Conservation (phyloP, 2,888 invertebrate genomes). For the Temnothorax rugatulus region DNA sequence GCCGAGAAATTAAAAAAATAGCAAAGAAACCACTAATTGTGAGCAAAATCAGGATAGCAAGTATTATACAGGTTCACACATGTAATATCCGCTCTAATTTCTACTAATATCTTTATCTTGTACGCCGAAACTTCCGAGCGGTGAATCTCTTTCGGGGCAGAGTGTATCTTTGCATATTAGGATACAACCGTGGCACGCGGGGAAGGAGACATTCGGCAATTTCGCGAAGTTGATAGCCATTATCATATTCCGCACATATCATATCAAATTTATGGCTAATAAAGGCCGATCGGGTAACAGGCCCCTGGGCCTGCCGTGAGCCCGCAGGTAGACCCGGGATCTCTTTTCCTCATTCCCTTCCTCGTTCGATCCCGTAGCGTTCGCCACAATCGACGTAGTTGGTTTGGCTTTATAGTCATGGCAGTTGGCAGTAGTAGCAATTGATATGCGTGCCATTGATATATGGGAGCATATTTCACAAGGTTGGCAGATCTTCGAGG, state of each 20-base stretch:
- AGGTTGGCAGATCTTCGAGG: constrained; percentile 75
- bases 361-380: constrained; percentile 60
- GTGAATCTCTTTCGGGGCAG: neutral
- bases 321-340: constrained; percentile 43
- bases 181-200: neutral
- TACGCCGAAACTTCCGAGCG: neutral
- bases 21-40: neutral
- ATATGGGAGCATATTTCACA: constrained; percentile 79
- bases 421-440: constrained; percentile 80
- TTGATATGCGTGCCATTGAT: constrained; percentile 79
- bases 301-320: constrained; percentile 54
- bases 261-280: constrained; percentile 79
- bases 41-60: neutral
- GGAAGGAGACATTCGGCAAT: constrained; percentile 57
- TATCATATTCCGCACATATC: constrained; percentile 80
- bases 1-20: neutral
- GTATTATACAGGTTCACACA: neutral
- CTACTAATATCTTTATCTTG: constrained; percentile 27
- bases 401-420: constrained; percentile 78
- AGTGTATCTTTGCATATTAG: neutral
- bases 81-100: constrained; percentile 23
- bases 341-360: constrained; percentile 46
- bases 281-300: constrained; percentile 79
- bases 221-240: constrained; percentile 69
- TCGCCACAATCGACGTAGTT: constrained; percentile 66